These are phyloP conservation scores for Brienomyrus brachyistius DNA, from an alignment of 2,113 vertebrate species.

Conservation along the genomic window DNA sequence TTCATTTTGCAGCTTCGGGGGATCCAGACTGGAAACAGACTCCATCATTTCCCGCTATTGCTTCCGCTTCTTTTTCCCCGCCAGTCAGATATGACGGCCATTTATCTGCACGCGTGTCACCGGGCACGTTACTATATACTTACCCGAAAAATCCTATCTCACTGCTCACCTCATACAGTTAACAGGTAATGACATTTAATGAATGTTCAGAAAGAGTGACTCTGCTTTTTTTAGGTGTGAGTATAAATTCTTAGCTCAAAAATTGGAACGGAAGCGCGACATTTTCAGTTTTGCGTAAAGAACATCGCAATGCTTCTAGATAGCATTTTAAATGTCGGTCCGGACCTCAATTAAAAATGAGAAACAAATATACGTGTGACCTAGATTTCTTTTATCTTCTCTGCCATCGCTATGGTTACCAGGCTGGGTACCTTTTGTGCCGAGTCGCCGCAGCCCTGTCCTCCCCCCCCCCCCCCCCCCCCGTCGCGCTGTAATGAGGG, in stretches of 20 bases:
- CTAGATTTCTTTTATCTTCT: slow-evolving; percentile 5
- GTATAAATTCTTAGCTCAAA: not conserved
- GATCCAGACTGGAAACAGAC: not conserved
- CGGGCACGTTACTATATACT: not conserved
- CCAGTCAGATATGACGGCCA: not conserved
- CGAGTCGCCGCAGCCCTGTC: not conserved
- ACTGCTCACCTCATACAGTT: not conserved
- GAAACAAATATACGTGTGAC: slow-evolving; percentile 1
- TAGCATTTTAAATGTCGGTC: not conserved
- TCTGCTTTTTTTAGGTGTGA: not conserved
- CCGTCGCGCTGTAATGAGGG: not conserved
- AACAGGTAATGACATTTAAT: not conserved
- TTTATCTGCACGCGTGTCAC: not conserved
- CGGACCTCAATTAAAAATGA: not conserved
- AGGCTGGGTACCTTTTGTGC: slow-evolving; percentile 12
- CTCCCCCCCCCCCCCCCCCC: not conserved
- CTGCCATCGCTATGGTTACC: slow-evolving; percentile 22
- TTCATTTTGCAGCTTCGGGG: slow-evolving; percentile 7
- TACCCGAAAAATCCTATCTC: not conserved
- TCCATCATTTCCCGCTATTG: not conserved
- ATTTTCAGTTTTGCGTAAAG: not conserved
- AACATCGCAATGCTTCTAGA: not conserved
- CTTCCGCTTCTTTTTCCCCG: too few relatives aligned
- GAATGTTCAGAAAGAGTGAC: not conserved
- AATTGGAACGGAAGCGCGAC: not conserved